Conservation (phyloP, 2,797 vertebrate species). For the Calcarius lapponicus region DNA sequence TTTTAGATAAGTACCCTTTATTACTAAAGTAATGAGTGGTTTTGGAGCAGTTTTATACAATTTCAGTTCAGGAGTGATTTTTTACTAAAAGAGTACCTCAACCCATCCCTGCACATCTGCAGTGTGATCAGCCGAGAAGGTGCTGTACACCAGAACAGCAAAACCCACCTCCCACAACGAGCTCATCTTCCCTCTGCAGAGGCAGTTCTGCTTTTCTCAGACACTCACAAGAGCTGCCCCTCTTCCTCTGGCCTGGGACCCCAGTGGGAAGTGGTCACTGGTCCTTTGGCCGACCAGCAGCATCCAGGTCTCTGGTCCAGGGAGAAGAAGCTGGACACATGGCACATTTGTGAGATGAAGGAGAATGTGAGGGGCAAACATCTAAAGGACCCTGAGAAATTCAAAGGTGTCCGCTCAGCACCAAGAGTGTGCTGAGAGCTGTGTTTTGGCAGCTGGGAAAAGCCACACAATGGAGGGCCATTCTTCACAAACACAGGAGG, state of each 20-base stretch:
- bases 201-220: neutral
- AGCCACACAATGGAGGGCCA: neutral
- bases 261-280: accelerated
- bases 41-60: neutral
- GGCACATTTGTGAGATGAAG: neutral
- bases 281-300: neutral
- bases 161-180: neutral
- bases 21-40: neutral
- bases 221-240: neutral
- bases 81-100: neutral
- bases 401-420: neutral
- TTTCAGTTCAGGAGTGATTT: neutral
- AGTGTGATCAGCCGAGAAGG: neutral
- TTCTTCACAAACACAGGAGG: neutral
- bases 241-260: neutral
- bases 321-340: accelerated
- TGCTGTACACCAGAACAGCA: neutral
- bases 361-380: neutral
- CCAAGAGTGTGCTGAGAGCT: neutral
- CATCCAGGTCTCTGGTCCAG: neutral
- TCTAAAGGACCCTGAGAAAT: neutral
- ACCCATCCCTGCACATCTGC: neutral
- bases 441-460: neutral
- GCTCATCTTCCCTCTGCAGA: neutral
- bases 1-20: neutral